phyloP scores from a whole-genome alignment of 2,888 invertebrate genomes.

The Drosophila antonietae region DNA sequence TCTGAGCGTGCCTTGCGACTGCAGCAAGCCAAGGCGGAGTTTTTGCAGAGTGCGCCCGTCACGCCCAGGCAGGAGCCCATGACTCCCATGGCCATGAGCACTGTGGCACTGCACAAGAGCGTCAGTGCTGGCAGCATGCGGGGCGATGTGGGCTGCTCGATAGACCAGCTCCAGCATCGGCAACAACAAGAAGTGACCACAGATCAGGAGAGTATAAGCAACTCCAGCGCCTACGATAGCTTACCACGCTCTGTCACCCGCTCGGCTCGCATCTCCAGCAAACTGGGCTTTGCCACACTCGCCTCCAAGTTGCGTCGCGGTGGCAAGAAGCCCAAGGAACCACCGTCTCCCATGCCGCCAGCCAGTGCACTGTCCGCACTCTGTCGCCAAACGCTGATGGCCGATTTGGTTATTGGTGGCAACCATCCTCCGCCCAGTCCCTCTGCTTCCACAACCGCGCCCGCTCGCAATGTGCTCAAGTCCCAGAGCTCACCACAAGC shows the following conservation, averaged over 20 bases:
- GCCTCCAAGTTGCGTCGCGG: constrained; percentile 87
- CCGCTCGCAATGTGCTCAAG: constrained; percentile 70
- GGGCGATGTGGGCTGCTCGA: constrained; percentile 68
- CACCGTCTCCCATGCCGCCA: constrained; percentile 70
- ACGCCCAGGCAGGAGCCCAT: constrained; percentile 62
- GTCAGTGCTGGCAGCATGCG: constrained; percentile 91
- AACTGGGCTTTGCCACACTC: constrained; percentile 86
- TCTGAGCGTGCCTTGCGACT: constrained; percentile 87
- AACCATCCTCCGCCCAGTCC: constrained; percentile 61
- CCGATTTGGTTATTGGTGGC: constrained; percentile 85
- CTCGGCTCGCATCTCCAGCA: constrained; percentile 82
- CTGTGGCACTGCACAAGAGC: constrained; percentile 87
- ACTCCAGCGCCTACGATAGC: constrained; percentile 85
- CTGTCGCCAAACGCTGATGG: constrained; percentile 91
- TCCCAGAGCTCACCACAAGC: constrained; percentile 83
- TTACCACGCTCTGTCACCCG: constrained; percentile 84
- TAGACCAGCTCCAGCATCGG: constrained; percentile 13
- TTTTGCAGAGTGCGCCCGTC: constrained; percentile 85
- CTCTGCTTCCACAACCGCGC: constrained; percentile 13
- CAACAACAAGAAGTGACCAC: constrained; percentile 60
- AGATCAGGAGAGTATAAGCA: constrained; percentile 83
- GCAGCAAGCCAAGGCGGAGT: constrained; percentile 90
- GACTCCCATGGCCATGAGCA: constrained; percentile 85
- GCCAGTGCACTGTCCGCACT: constrained; percentile 89
- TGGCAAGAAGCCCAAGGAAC: constrained; percentile 67